phyloP scores from a whole-genome alignment of 2,113 vertebrate species.

The Halichoerus grypus region DNA sequence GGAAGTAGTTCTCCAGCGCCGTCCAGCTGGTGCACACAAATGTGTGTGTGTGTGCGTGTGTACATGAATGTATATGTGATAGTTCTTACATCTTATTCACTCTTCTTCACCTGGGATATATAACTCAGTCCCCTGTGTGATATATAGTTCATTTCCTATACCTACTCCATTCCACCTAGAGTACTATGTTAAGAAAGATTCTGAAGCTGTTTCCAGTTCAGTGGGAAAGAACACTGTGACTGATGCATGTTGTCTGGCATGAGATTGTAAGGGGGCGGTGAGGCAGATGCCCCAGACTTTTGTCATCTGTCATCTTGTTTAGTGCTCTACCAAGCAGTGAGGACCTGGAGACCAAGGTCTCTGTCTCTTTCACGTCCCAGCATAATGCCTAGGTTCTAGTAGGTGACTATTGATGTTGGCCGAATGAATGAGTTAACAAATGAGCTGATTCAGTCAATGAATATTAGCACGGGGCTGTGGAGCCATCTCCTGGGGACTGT shows the following conservation, averaged over 20 bases:
- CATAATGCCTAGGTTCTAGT: not conserved
- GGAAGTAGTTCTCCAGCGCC: not conserved
- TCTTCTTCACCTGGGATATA: not conserved
- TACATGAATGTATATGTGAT: no score
- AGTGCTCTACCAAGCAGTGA: not conserved
- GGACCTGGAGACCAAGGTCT: not conserved
- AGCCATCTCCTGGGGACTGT: not conserved
- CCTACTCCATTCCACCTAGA: not conserved
- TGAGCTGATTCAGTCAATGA: not conserved
- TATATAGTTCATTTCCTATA: not conserved
- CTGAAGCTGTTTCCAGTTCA: not conserved
- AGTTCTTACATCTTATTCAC: not conserved
- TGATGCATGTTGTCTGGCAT: not conserved
- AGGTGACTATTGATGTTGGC: not conserved
- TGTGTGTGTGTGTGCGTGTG: not conserved
- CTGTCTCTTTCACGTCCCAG: not conserved
- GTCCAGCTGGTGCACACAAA: not conserved
- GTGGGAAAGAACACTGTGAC: not conserved
- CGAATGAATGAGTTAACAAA: not conserved
- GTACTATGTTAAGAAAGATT: not conserved
- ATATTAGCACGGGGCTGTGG: not conserved
- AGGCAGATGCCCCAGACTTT: not conserved
- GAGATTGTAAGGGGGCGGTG: not conserved
- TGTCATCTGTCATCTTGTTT: constrained; percentile 25
- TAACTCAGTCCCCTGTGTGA: not conserved